Base-by-base conservation (phyloP, 2,113 vertebrate genomes). In the Vidua macroura region DNA sequence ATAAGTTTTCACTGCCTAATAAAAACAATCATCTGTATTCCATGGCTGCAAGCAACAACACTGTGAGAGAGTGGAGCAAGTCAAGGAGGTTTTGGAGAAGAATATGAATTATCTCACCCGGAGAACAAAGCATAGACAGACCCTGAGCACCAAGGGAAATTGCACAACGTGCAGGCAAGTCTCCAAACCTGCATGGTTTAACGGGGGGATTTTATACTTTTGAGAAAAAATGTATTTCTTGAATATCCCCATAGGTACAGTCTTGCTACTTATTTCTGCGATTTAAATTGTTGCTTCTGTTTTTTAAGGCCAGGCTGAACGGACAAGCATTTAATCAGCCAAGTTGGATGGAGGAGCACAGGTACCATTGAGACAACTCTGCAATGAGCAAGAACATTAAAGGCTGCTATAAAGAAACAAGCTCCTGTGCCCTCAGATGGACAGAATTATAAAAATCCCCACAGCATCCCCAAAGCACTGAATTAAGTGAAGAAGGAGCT, bases 11-110 rank as follows among this genome's bases (percentile, higher is more conserved):
- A 86, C 56, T 56, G 73, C 83, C 80, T 85, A 94, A 81, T 93
- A 92, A 96, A 96, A 93, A 78, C 96, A 91, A 90, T 85, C 73
- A 93, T 97, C 86, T 96, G 91, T 95, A 96, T 96, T 96, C 90
- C 10, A 22, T 94, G 95, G 73, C 92, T 92, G 83, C 91, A 31
- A 92, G 92, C 74, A 91, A 84, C 83, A 86, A 41, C 51, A 66
- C 56, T 67, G 75, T 48, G 77, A 96, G 87, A 86, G 77, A 84
- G 60, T 7, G 41, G 80, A 93, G 92, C 70, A 73, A 92, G 74
- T 73, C 4, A 11, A 70, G 80, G 35, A 79, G 96, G 86, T 89
- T 92, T 95, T 41, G 62, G 93, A 94, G 86, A 73, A 94, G 92
- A 95, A 94, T 96, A 86, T 75, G 95, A 96, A 96, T 96, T 86